A percentile compares a stretch with the other conserved stretches of the same genome.
Conservation (phyloP, 2,797 vertebrate species). For the Epinephelus awoara region DNA sequence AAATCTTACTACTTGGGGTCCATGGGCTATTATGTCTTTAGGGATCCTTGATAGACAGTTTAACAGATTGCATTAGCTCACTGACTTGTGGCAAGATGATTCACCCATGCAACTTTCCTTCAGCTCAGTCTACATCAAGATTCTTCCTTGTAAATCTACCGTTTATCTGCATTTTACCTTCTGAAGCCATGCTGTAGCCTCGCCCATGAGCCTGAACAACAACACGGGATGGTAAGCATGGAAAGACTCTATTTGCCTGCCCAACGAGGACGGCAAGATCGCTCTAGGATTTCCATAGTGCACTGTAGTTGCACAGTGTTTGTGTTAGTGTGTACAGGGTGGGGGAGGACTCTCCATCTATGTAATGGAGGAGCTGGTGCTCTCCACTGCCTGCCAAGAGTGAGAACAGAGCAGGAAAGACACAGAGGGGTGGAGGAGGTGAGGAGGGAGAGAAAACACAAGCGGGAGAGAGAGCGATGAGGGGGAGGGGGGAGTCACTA, state of each 20-base stretch:
- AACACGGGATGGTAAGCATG: slow-evolving; percentile 1
- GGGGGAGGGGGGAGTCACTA: slow-evolving; percentile 69
- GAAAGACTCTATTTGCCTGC: slow-evolving; percentile 41
- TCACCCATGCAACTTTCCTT: not conserved
- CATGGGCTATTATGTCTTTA: not conserved
- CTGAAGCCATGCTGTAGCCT: slow-evolving; percentile 1
- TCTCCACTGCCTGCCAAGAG: slow-evolving; percentile 74
- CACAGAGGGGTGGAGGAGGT: slow-evolving; percentile 59
- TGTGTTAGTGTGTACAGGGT: slow-evolving; percentile 32
- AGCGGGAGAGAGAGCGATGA: slow-evolving; percentile 30
- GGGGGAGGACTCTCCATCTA: slow-evolving; percentile 61
- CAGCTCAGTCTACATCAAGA: not conserved
- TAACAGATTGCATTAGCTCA: not conserved
- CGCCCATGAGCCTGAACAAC: slow-evolving; percentile 19
- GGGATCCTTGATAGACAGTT: not conserved
- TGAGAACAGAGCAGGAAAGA: slow-evolving; percentile 64
- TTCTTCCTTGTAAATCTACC: not conserved
- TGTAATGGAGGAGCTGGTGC: slow-evolving; percentile 74
- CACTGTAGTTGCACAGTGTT: slow-evolving; percentile 25
- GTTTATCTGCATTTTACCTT: not conserved
- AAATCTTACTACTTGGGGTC: not conserved
- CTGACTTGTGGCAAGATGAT: not conserved
- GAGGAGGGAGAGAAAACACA: slow-evolving; percentile 46
- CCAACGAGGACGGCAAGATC: slow-evolving; percentile 31
- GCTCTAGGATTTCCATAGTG: slow-evolving; percentile 46